Percentiles rank a stretch among this genome's conserved stretches.
phyloP scores from a whole-genome alignment of 2,113 vertebrate species.

The Heterotilapia buettikoferi region DNA sequence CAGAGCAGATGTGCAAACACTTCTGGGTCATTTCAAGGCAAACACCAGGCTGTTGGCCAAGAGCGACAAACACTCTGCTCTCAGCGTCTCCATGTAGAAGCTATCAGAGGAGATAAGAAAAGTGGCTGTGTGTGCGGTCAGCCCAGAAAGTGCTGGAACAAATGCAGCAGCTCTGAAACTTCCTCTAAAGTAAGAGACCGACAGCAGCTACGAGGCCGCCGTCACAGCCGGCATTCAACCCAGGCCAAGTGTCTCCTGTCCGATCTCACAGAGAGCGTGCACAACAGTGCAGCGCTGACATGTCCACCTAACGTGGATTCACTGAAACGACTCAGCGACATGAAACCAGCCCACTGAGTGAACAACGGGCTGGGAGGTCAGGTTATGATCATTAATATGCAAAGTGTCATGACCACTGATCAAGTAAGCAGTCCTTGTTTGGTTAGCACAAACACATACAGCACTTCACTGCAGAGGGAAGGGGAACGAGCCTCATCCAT shows the following conservation, averaged over 20 bases:
- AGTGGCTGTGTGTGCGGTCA: background rate
- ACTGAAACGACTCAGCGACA: background rate
- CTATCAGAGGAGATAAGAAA: slow-evolving; percentile 6
- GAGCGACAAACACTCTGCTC: background rate
- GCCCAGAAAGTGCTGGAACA: background rate
- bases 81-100: background rate
- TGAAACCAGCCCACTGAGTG: background rate
- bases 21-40: background rate
- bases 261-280: background rate
- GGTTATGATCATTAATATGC: background rate
- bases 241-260: background rate
- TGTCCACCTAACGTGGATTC: background rate
- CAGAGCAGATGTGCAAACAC: slow-evolving; percentile 28
- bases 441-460: background rate
- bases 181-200: background rate
- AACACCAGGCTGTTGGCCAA: slow-evolving; percentile 23
- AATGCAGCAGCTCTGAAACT: background rate
- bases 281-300: background rate
- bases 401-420: background rate
- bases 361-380: background rate
- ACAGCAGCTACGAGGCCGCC: background rate
- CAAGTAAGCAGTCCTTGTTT: background rate
- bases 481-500: accelerated
- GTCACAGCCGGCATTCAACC: background rate
- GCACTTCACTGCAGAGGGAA: background rate